Evolutionary conservation across 1,140 invertebrate genomes (phyloP).

Genomic region (Zaprionus lachaisei): DNA sequence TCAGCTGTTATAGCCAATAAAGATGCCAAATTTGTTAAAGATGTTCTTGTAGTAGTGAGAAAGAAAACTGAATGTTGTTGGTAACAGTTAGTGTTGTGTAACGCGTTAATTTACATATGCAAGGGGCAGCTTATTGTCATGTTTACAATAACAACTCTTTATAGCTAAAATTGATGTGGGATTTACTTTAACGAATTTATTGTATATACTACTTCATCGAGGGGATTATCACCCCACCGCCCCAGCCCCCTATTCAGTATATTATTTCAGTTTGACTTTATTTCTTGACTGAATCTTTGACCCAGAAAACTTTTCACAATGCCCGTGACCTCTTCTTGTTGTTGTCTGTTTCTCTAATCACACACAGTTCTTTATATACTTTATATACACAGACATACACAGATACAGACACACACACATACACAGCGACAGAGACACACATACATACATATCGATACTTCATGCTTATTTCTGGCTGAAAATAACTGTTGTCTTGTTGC

Average conservation of each 20-base stretch:
- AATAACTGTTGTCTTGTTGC: constrained; percentile 46
- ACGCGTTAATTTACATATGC: too few relatives aligned
- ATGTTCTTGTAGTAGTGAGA: too few relatives aligned
- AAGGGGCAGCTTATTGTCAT: not conserved
- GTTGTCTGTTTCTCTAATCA: constrained; percentile 31
- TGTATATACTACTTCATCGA: not conserved
- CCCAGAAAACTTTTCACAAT: constrained; percentile 9
- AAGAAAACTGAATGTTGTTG: not conserved
- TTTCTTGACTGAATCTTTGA: constrained; percentile 13
- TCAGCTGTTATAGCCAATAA: not conserved
- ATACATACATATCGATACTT: constrained; percentile 16
- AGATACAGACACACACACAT: not conserved
- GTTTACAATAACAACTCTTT: not conserved
- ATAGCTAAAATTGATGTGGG: not conserved
- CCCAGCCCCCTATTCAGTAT: not conserved
- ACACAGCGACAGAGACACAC: not conserved
- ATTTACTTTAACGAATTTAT: not conserved
- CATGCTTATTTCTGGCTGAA: constrained; percentile 41
- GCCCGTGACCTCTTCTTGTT: constrained; percentile 16
- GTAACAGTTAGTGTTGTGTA: not conserved
- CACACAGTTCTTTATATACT: constrained; percentile 4
- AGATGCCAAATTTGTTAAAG: not conserved
- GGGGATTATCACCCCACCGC: not conserved
- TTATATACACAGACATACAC: not conserved
- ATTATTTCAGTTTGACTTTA: not conserved